Evolutionary conservation across 2,797 vertebrate species (phyloP), one percentile per base, ranked within the genome.

Genomic region (Pseudopleuronectes americanus): DNA sequence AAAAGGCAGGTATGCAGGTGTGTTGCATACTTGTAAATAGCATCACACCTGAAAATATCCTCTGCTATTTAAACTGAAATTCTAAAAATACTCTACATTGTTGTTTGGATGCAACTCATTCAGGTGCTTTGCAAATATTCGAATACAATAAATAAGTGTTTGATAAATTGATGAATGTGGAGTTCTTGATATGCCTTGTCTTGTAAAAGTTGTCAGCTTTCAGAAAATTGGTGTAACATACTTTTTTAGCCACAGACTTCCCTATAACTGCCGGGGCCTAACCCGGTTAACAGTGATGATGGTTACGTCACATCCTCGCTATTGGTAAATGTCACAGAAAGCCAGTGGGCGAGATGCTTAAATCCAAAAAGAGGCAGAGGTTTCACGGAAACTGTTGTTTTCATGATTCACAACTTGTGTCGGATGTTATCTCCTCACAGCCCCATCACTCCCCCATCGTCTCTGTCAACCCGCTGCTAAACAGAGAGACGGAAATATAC

Each of bases 301-400:
- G 66, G 64, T 85, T 81, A 73, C 84, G 70, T 88, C 88, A 87
- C 80, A 61, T 59, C 43, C 73, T 71, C 67, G 56, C 64, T 75
- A 36, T 71, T 69, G 78, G 81, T 71, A 81, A 84, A 87, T 84
- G 86, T 84, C 81, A 87, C 64, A 58, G 24, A 49, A 73, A 62
- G 81, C 79, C 72, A 62, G 69, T 68, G 67, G 76, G 64, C 2
- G 7, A 78, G 24, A 55, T 66, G 74, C 76, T 83, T 62, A 62
- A 52, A 53, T 69, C 48, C 48, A 62, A 56, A 72, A 71, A 47
- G 43, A 59, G 31, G 33, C 33, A 8, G 62, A 43, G 68, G 57
- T 56, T 31, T 68, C 38, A 64, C 49, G 2, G 61, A 28, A 67
- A 60, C 65, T 36, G 19, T 74, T 54, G 63, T 71, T 78, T 76